Evolutionary conservation across 2,797 vertebrate species (phyloP).

Genomic region (Trachurus trachurus): DNA sequence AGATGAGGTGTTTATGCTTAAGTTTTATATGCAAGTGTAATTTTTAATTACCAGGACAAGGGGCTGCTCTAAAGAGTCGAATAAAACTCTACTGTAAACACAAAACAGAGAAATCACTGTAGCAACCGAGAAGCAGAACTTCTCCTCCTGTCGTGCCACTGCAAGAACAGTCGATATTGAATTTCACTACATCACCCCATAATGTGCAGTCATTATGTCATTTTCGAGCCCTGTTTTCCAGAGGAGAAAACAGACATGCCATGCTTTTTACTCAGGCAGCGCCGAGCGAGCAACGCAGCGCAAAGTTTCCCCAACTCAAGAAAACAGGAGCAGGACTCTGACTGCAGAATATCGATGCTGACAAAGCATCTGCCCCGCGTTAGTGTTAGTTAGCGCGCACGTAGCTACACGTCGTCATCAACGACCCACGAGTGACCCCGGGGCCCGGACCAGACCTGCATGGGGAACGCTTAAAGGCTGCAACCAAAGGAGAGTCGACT

Average conservation of each 20-base stretch:
- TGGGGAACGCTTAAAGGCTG: slow-evolving; percentile 46
- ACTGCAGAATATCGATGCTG: slow-evolving; percentile 75
- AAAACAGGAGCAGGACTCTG: slow-evolving; percentile 33
- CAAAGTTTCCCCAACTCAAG: slow-evolving; percentile 68
- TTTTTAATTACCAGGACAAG: slow-evolving; percentile 45
- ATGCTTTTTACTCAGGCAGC: slow-evolving; percentile 65
- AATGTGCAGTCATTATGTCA: slow-evolving; percentile 79
- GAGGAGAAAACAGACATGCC: slow-evolving; percentile 66
- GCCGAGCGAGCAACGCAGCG: slow-evolving; percentile 32
- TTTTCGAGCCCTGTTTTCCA: slow-evolving; percentile 65
- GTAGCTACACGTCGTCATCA: background rate
- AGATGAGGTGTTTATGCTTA: slow-evolving; percentile 65
- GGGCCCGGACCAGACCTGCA: slow-evolving; percentile 30
- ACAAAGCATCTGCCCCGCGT: slow-evolving; percentile 83
- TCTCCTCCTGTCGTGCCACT: slow-evolving; percentile 57
- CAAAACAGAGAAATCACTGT: slow-evolving; percentile 61
- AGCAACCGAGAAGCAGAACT: slow-evolving; percentile 57
- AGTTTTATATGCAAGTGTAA: slow-evolving; percentile 54
- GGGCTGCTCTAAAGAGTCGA: slow-evolving; percentile 21
- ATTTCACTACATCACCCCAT: slow-evolving; percentile 78
- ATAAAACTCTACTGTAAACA: slow-evolving; percentile 57
- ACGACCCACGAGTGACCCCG: slow-evolving; percentile 63
- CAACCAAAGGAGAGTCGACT: slow-evolving; percentile 56
- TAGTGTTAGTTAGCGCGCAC: slow-evolving; percentile 55
- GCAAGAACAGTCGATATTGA: slow-evolving; percentile 66